Evolutionary conservation across 1,140 invertebrate species (phyloP).

Genomic region (Drosophila truncata): DNA sequence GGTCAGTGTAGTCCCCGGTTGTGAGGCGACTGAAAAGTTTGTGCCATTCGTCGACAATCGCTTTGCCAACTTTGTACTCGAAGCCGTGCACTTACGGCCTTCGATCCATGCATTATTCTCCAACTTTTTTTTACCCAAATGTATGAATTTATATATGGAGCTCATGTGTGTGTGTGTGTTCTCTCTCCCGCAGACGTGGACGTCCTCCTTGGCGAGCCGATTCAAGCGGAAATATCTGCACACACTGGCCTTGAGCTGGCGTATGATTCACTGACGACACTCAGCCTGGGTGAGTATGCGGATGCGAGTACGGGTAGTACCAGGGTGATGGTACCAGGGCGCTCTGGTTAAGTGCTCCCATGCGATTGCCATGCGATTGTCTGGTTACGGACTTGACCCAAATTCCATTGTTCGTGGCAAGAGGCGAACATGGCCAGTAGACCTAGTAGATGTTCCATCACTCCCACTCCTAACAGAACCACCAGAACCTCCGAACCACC

Average conservation of each 20-base stretch:
- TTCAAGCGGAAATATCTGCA: conserved; percentile 87
- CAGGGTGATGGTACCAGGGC: background rate
- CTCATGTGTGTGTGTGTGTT: conserved; percentile 7
- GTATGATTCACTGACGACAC: conserved; percentile 86
- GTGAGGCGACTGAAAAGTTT: conserved; percentile 34
- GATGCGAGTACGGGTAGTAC: conserved; percentile 46
- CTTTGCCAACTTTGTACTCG: conserved; percentile 65
- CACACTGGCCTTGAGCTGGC: conserved; percentile 88
- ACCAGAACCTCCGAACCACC: background rate
- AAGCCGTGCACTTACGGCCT: conserved; percentile 57
- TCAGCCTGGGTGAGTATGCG: conserved; percentile 87
- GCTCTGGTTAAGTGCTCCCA: conserved; percentile 44
- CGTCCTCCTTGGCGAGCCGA: conserved; percentile 88
- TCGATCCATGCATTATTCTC: conserved; percentile 61
- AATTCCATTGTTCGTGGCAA: conserved; percentile 43
- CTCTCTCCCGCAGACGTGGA: conserved; percentile 86
- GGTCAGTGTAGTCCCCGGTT: conserved; percentile 85
- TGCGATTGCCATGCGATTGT: conserved; percentile 50
- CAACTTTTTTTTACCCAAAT: conserved; percentile 64
- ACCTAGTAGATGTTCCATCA: conserved; percentile 23
- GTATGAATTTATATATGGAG: conserved; percentile 15
- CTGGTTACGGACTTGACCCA: conserved; percentile 64
- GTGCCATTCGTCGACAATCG: conserved; percentile 16
- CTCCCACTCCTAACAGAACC: background rate
- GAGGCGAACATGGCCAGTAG: conserved; percentile 23